Evolutionary conservation across 2,888 invertebrate species (phyloP).

Genomic region (Flabesymbios commensalis): DNA sequence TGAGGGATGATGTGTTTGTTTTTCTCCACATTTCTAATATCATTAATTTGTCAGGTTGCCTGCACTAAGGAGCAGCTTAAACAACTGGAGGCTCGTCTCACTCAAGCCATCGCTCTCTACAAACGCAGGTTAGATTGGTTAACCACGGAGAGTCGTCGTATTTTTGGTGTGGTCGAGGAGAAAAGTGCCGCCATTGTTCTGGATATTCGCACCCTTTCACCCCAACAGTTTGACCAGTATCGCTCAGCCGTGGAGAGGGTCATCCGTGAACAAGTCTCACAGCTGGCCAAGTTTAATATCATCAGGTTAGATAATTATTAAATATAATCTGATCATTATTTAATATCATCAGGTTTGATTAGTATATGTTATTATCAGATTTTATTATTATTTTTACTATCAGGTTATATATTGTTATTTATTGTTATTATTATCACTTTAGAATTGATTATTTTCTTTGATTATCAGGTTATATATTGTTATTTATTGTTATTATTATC

Average conservation of each 20-base stretch:
- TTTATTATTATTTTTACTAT: no score
- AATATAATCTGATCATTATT: not conserved
- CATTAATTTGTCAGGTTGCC: no score
- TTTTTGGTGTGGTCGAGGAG: constrained; percentile 61
- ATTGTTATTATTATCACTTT: no score
- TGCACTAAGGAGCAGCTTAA: constrained; percentile 50
- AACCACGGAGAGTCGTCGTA: constrained; percentile 57
- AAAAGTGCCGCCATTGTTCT: constrained; percentile 53
- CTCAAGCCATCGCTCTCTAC: constrained; percentile 51
- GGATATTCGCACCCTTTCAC: constrained; percentile 56
- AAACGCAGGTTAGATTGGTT: constrained; percentile 58
- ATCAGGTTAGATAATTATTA: constrained; percentile 46
- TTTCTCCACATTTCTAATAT: no score
- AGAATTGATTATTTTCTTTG: no score
- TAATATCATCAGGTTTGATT: not conserved
- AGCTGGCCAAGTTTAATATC: constrained; percentile 57
- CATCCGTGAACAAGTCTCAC: constrained; percentile 55
- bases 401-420: no score
- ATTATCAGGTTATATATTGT: no score
- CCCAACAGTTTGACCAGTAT: constrained; percentile 58
- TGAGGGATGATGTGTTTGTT: no score
- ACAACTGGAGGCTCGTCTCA: constrained; percentile 49
- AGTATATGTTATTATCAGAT: not conserved
- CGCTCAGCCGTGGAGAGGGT: constrained; percentile 52
- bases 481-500: no score